phyloP scores from a whole-genome alignment of 2,113 vertebrate genomes.

The Triplophysa tibetana region DNA sequence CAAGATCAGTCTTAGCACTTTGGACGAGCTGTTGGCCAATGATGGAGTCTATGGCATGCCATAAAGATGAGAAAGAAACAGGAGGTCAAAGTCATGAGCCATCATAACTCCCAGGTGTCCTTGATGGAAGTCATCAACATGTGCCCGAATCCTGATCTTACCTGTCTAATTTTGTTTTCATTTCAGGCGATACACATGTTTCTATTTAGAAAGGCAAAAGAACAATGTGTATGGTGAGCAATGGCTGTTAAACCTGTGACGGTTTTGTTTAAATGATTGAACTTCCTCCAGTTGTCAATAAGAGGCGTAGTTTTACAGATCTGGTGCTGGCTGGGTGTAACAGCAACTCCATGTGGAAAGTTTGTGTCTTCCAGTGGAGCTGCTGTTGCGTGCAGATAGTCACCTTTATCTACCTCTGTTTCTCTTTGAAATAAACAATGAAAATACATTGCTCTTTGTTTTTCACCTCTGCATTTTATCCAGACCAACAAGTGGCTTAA shows the following conservation, averaged over 20 bases:
- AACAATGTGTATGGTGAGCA: background rate
- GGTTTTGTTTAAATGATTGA: background rate
- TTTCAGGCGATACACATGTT: slow-evolving; percentile 20
- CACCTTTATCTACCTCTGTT: slow-evolving; percentile 26
- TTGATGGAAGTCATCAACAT: slow-evolving; percentile 43
- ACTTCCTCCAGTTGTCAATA: slow-evolving; percentile 5
- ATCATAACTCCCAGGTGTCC: slow-evolving; percentile 50
- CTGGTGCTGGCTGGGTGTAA: slow-evolving; percentile 75
- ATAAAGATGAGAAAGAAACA: slow-evolving; percentile 72
- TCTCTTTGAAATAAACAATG: background rate
- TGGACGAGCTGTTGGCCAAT: slow-evolving; percentile 64
- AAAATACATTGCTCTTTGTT: background rate
- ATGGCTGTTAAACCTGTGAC: background rate
- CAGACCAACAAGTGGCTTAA: background rate
- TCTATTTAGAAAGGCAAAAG: background rate
- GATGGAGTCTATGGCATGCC: slow-evolving; percentile 65
- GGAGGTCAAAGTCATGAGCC: slow-evolving; percentile 70
- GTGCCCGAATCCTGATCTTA: slow-evolving; percentile 46
- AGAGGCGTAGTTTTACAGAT: background rate
- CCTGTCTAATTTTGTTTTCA: slow-evolving; percentile 23
- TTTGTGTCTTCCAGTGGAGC: slow-evolving; percentile 75
- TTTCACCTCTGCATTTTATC: no score
- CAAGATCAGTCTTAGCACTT: slow-evolving; percentile 71
- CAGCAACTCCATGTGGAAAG: slow-evolving; percentile 85
- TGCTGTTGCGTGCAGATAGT: slow-evolving; percentile 77